A percentile compares a stretch with the other conserved stretches of the same genome.
Conservation (phyloP, 2,888 invertebrate species). For the Phyllotreta cruciferae region DNA sequence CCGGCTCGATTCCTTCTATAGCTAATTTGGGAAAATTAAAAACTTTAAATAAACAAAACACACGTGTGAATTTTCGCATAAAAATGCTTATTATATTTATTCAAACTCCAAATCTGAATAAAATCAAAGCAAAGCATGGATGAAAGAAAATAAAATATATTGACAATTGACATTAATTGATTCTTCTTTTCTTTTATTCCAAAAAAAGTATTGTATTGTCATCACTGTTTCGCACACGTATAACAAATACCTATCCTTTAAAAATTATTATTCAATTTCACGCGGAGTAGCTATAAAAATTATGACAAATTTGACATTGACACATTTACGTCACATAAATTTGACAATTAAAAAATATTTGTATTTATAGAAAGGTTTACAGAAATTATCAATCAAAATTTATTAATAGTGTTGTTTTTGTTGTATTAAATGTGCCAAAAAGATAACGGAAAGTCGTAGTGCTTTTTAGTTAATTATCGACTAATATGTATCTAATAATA, state of each 20-base stretch:
- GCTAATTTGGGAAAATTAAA: slow-evolving; percentile 53
- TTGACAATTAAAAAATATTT: slow-evolving; percentile 9
- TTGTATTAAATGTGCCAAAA: slow-evolving; percentile 3
- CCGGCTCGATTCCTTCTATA: slow-evolving; percentile 38
- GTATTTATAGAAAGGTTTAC: slow-evolving; percentile 1
- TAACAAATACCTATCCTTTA: neutral
- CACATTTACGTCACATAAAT: neutral
- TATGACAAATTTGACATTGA: neutral
- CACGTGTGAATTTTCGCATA: neutral
- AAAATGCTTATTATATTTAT: too few species aligned
- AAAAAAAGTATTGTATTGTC: too few species aligned
- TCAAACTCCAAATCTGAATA: too few species aligned
- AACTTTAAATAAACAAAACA: slow-evolving; percentile 44
- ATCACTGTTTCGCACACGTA: neutral
- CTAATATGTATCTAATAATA: slow-evolving; percentile 15
- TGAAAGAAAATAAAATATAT: too few species aligned
- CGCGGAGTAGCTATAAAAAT: neutral
- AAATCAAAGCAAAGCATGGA: too few species aligned
- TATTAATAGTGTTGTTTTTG: neutral
- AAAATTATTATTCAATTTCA: neutral
- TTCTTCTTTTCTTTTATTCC: too few species aligned
- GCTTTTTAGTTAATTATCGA: neutral
- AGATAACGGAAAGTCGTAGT: slow-evolving; percentile 5
- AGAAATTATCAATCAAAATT: too few species aligned
- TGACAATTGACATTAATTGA: too few species aligned